Base-by-base conservation (phyloP, 2,888 invertebrate genomes). In the Proisotoma minuta region DNA sequence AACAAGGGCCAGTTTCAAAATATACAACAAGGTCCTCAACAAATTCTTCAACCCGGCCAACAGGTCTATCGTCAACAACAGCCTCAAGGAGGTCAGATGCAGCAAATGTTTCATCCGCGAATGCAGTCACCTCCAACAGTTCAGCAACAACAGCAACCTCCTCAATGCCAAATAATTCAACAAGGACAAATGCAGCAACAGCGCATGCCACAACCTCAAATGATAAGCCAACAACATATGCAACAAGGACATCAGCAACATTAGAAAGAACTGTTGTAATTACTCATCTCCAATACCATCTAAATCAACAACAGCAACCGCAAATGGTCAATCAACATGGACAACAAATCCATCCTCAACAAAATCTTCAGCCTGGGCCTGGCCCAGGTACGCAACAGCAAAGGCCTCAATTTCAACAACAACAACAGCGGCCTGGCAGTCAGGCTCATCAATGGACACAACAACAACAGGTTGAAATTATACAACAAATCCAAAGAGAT, bases 401-500 rank as follows among this genome's bases (percentile, higher is more conserved):
- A 18, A 40, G 39, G 10, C 12, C 12, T 18, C 28, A 57, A 26
- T 57, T 56, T 27, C 59, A 57, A 29, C 63, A 60, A 29, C 39
- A 59, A 23, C 65, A 57, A 50, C 54, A 63, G n/a, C 56, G 43
- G n/a, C 20, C 29, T 2, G 18, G 23, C n/a, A 8, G 26, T n/a
- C 40, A 15, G n/a, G 18, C 43, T 23, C 65, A 56, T 57, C 63
- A 57, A 23, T 68, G 65, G 62, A 62, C 69, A 15, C 69, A 34
- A n/a, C 70, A 70, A 54, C 66, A 69, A 47, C 71, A 71, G n/a
- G n/a, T 70, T 48, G 73, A 73, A 63, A 72, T 73, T n/a, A 65
- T 65, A 29, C 57, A 66, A 2, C 72, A 73, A 47, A 72, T 72
- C 27, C 68, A 70, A 50, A 63, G 58, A 57, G 71, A 73, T 57